Base-by-base conservation (phyloP, 1,140 invertebrate genomes). In the Phenacoccus solenopsis region DNA sequence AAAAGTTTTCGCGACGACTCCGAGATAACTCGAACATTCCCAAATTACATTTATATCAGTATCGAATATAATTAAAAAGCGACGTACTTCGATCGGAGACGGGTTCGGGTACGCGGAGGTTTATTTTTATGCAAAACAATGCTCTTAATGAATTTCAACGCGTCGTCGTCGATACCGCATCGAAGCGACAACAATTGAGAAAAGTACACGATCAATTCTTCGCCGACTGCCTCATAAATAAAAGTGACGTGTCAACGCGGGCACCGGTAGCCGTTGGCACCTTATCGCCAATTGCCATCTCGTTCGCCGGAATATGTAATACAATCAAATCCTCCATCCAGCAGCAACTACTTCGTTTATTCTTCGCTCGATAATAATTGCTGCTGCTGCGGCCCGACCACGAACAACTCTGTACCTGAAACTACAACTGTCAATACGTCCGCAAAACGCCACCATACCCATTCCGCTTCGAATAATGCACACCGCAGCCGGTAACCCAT, bases 231-330 rank as follows among this genome's bases (percentile, higher is more conserved):
- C 59, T 64, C 59, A 64, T 64, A 64, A 64, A 64, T 64, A 64
- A 64, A 64, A 64, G 59, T 64, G 59, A 64, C 59, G 59, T 64
- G 59, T 64, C 59, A 64, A 64, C 59, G 59, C 59, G 59, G 59
- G 59, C 59, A 64, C 59, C 59, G 59, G 59, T 64, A 64, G 59
- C 59, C 59, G 59, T 64, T 64, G 59, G 59, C 59, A 64, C 59
- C 59, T 64, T 64, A 64, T 64, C 59, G 10, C 10, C 59, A 25
- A 64, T 64, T 64, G 59, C 59, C 59, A 64, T 64, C 59, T 64
- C 25, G 4, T 10, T 59, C 56, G 56, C 59, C 59, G 25, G 59
- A 64, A 64, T 64, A 64, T 64, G 59, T 64, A 64, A 64, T 64
- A 64, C 59, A 64, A 64, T 64, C 59, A 64, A 64, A 64, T 49